These are phyloP conservation scores for Papilio protenor DNA, from an alignment of 2,888 invertebrate species.

Conservation along the genomic window DNA sequence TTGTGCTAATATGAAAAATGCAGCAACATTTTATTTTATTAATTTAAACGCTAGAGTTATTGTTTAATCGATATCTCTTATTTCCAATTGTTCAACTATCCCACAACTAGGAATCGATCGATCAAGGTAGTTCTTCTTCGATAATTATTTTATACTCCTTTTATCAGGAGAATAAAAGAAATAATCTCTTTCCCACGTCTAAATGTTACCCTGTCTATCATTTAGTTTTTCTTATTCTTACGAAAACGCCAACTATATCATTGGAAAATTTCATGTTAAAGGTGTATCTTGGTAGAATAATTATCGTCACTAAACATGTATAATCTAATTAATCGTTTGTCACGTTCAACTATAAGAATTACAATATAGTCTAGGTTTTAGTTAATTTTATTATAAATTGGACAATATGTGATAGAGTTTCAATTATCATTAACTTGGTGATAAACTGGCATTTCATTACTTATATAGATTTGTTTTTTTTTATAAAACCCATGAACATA, in stretches of 20 bases:
- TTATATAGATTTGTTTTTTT: background rate
- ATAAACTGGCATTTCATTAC: background rate
- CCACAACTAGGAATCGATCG: background rate
- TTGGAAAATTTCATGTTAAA: background rate
- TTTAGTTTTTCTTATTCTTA: background rate
- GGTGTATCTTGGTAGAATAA: background rate
- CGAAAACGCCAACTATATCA: background rate
- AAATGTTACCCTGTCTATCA: background rate
- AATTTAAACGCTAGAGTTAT: background rate
- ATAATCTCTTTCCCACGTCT: background rate
- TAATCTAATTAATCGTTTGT: background rate
- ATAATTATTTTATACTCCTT: background rate
- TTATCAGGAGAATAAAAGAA: background rate
- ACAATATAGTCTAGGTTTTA: background rate
- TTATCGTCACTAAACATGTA: slow-evolving; percentile 7
- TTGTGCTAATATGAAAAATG: background rate
- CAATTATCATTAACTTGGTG: background rate
- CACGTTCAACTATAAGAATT: background rate
- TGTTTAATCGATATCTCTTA: background rate
- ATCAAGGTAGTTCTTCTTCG: background rate
- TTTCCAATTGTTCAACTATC: background rate
- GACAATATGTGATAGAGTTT: background rate
- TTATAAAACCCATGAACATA: too few species aligned
- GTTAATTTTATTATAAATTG: background rate
- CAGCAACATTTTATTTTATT: background rate